These are phyloP conservation scores for Allolobophora icterica DNA, from an alignment of 2,888 invertebrate species.

Conservation along the genomic window DNA sequence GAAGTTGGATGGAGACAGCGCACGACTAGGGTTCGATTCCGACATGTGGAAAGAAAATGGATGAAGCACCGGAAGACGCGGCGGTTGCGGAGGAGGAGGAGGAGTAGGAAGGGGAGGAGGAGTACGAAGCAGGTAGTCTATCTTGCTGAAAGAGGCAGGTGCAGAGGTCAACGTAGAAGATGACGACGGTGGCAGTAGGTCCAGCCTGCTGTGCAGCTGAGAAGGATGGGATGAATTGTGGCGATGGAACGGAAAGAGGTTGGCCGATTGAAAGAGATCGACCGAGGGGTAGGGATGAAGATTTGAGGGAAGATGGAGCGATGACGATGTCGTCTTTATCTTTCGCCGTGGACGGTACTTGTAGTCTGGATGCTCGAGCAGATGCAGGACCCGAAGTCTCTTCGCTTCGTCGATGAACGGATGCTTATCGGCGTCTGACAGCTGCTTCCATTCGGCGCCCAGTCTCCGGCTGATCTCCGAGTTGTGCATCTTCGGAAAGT, in stretches of 20 bases:
- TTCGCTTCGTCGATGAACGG: constrained; percentile 11
- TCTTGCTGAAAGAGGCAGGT: neutral
- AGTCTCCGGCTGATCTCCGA: neutral
- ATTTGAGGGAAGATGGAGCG: neutral
- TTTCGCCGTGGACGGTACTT: neutral
- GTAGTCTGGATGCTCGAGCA: neutral
- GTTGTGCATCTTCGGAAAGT: constrained; percentile 17
- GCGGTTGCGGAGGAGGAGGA: neutral
- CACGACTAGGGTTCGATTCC: constrained; percentile 1
- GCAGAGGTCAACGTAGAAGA: neutral
- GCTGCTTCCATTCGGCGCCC: constrained; percentile 17
- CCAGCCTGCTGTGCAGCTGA: neutral
- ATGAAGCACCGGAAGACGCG: neutral
- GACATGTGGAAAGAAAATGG: neutral
- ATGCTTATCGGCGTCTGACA: neutral
- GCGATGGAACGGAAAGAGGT: neutral
- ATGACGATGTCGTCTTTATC: neutral
- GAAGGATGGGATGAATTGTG: neutral
- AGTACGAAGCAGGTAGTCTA: neutral
- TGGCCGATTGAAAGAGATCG: neutral
- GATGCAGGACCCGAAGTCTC: constrained; percentile 2
- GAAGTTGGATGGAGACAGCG: neutral
- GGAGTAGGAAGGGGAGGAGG: neutral
- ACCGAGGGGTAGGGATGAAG: neutral
- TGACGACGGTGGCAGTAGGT: neutral